These are phyloP conservation scores for Pachyuromys duprasi DNA, from an alignment of 2,797 vertebrate genomes.

Conservation along the genomic window DNA sequence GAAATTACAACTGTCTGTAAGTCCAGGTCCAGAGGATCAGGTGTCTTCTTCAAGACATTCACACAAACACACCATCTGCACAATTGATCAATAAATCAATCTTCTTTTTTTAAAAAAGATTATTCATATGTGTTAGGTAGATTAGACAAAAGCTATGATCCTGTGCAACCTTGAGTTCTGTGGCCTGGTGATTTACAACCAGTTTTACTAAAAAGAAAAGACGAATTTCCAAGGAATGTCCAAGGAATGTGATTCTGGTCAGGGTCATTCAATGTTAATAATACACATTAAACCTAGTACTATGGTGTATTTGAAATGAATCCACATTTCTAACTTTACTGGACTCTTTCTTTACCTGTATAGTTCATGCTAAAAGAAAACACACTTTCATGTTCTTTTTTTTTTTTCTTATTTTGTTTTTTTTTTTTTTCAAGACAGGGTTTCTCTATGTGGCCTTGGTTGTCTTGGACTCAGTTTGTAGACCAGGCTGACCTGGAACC, in stretches of 20 bases:
- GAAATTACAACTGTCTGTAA: background rate
- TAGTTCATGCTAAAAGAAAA: slow-evolving; percentile 43
- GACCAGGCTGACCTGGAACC: background rate
- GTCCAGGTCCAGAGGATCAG: background rate
- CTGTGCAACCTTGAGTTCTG: slow-evolving; percentile 17
- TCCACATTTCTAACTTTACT: slow-evolving; percentile 27
- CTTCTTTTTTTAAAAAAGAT: background rate
- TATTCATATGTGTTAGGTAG: slow-evolving; percentile 51
- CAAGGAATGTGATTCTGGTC: slow-evolving; percentile 46
- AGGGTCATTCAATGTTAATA: slow-evolving; percentile 67
- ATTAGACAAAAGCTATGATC: slow-evolving; percentile 11
- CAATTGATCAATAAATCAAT: background rate
- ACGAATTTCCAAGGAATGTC: slow-evolving; percentile 61
- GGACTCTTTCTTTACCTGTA: background rate
- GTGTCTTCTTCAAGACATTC: background rate
- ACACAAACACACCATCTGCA: background rate
- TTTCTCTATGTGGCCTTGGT: background rate
- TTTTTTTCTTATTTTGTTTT: background rate
- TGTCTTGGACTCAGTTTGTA: background rate
- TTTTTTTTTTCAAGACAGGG: background rate
- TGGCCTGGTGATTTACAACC: slow-evolving; percentile 56
- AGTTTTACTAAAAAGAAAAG: slow-evolving; percentile 58
- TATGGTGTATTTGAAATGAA: slow-evolving; percentile 54
- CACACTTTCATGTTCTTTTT: background rate
- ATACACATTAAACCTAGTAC: slow-evolving; percentile 33